phyloP scores from a whole-genome alignment of 2,888 invertebrate genomes.

The Sminthurinus aureus region DNA sequence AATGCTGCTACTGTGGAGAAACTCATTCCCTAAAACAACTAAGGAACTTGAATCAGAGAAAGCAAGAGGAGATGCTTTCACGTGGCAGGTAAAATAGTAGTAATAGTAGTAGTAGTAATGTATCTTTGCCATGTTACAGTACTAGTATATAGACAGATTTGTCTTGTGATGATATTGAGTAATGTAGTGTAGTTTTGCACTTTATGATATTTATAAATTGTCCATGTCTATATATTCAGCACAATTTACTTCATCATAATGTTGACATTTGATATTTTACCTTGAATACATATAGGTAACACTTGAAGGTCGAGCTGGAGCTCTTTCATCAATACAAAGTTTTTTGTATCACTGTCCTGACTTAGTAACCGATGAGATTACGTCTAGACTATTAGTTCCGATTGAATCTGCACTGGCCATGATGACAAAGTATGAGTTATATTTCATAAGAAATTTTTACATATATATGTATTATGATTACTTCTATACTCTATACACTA shows the following conservation, averaged over 20 bases:
- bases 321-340: conserved; percentile 93
- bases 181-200: no score
- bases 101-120: no score
- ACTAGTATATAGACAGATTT: no score
- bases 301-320: conserved; percentile 94
- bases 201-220: no score
- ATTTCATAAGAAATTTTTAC: not conserved
- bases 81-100: conserved; percentile 81
- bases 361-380: conserved; percentile 89
- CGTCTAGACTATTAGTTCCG: conserved; percentile 84
- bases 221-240: no score
- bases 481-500: no score
- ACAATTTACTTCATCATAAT: not conserved
- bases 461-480: no score
- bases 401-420: conserved; percentile 96
- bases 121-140: no score
- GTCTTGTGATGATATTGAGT: no score
- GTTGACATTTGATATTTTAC: not conserved
- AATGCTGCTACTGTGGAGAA: conserved; percentile 94
- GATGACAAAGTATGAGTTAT: conserved; percentile 80
- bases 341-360: conserved; percentile 90
- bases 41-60: conserved; percentile 98
- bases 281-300: conserved; percentile 72
- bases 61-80: conserved; percentile 93
- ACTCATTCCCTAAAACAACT: conserved; percentile 94